Conservation (phyloP, 2,113 vertebrate genomes). For the Peromyscus leucopus region DNA sequence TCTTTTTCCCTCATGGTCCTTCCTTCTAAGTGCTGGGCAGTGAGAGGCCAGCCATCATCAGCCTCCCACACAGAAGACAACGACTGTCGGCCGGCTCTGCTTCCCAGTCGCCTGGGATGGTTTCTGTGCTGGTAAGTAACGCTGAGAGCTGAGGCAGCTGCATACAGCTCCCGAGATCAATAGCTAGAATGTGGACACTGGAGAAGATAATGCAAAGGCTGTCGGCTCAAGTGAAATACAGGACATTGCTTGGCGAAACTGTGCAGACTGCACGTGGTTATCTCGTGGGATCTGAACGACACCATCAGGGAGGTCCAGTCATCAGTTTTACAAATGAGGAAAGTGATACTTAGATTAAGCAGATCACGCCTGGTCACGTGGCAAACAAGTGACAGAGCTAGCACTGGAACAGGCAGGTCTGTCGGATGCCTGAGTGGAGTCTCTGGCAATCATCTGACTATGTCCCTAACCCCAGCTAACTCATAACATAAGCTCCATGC, state of each 20-base stretch:
- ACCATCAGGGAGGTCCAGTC: neutral
- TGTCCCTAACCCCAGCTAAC: neutral
- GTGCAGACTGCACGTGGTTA: neutral
- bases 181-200: neutral
- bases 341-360: slow-evolving; percentile 56
- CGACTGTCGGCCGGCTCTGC: accelerated
- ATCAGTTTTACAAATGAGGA: slow-evolving; percentile 13
- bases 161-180: neutral
- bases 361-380: neutral
- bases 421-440: neutral
- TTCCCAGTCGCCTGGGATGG: neutral
- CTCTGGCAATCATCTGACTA: neutral
- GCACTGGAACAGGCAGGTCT: neutral
- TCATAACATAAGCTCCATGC: neutral
- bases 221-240: neutral
- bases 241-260: neutral
- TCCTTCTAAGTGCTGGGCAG: neutral
- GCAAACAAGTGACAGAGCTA: slow-evolving; percentile 28
- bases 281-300: neutral
- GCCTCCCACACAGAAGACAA: neutral
- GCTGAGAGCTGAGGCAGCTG: neutral
- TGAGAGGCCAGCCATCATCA: neutral
- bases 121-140: neutral
- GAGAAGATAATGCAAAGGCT: neutral
- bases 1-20: neutral